These are phyloP conservation scores for Achroia grisella DNA, from an alignment of 1,140 invertebrate genomes.

Conservation along the genomic window DNA sequence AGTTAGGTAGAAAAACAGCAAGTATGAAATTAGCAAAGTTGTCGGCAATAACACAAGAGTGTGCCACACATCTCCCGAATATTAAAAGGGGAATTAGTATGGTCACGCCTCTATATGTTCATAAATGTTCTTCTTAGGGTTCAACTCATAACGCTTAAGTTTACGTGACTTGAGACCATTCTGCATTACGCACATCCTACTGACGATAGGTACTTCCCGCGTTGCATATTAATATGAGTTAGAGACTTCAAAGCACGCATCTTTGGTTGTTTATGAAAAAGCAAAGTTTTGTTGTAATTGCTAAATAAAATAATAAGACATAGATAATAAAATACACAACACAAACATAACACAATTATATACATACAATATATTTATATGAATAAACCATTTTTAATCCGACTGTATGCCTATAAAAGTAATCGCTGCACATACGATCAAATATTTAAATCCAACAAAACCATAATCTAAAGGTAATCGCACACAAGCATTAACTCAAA, in stretches of 20 bases:
- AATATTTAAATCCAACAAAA: constrained; percentile 9
- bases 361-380: no score
- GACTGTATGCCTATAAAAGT: not conserved
- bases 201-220: no score
- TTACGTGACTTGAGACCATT: no score
- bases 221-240: no score
- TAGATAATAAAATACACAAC: no score
- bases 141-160: constrained; percentile 18
- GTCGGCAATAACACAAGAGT: constrained; percentile 28
- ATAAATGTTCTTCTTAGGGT: constrained; percentile 53
- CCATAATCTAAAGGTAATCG: constrained; percentile 26
- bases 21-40: constrained; percentile 55
- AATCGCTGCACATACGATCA: not conserved
- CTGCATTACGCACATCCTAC: not conserved
- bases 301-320: no score
- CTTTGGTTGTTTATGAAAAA: not conserved
- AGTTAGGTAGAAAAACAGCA: constrained; percentile 34
- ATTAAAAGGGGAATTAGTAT: constrained; percentile 61
- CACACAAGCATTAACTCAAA: constrained; percentile 33
- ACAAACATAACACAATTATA: no score
- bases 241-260: no score
- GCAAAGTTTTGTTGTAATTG: not conserved
- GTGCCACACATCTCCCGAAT: constrained; percentile 47
- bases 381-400: no score
- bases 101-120: constrained; percentile 38